A percentile compares a stretch with the other conserved stretches of the same genome.
phyloP scores from a whole-genome alignment of 2,797 vertebrate genomes.

The Coregonus ussuriensis region DNA sequence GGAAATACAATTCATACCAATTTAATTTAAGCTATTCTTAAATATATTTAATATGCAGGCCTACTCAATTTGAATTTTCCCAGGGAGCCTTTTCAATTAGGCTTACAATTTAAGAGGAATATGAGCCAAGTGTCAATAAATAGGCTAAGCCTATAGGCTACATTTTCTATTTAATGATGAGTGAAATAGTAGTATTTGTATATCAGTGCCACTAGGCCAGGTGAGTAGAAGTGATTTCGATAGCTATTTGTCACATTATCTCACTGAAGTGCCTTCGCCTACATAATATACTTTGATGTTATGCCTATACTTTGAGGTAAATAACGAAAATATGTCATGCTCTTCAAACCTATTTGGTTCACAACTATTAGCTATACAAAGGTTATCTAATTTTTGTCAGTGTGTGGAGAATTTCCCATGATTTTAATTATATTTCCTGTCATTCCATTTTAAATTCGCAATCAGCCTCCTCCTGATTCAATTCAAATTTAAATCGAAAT shows the following conservation, averaged over 20 bases:
- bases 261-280: background rate
- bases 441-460: background rate
- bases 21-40: background rate
- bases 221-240: background rate
- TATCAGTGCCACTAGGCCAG: background rate
- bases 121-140: background rate
- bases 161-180: background rate
- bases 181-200: background rate
- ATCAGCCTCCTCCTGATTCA: slow-evolving; percentile 1
- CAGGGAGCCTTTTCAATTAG: background rate
- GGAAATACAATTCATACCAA: background rate
- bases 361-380: background rate
- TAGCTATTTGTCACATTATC: background rate
- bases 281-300: background rate
- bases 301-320: background rate
- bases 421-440: background rate
- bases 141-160: background rate
- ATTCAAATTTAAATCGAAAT: slow-evolving; percentile 5
- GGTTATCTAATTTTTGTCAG: background rate
- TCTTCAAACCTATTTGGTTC: background rate
- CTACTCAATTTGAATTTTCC: background rate
- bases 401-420: background rate
- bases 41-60: background rate
- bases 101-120: background rate
- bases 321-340: background rate